Percentiles rank a stretch among this genome's conserved stretches.
Conservation (phyloP, 1,140 invertebrate genomes). For the Helicoverpa armigera region DNA sequence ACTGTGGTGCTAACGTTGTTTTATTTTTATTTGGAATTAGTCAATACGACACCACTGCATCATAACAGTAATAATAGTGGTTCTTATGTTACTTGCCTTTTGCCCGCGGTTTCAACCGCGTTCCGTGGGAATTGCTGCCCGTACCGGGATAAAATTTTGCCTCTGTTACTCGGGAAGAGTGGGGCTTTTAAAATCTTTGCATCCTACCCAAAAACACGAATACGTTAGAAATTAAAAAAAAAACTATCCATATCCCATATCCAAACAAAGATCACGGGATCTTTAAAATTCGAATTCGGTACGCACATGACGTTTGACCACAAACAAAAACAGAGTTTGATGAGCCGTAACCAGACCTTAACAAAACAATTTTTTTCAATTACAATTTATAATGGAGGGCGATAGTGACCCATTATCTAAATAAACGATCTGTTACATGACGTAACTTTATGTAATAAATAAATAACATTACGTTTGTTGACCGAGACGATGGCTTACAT, state of each 20-base stretch:
- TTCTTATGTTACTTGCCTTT: too few species aligned
- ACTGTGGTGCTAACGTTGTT: too few species aligned
- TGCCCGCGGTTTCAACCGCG: too few species aligned
- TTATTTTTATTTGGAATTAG: too few species aligned
- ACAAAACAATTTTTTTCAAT: conserved; percentile 28
- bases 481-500: conserved; percentile 30
- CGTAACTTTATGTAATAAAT: conserved; percentile 45
- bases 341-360: conserved; percentile 18
- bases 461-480: conserved; percentile 27
- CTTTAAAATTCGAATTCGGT: not conserved
- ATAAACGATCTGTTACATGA: conserved; percentile 21
- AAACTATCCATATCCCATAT: too few species aligned
- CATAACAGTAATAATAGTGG: too few species aligned
- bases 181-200: too few species aligned
- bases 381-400: conserved; percentile 14
- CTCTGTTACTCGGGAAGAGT: too few species aligned
- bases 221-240: not conserved
- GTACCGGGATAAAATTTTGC: too few species aligned
- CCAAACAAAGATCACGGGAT: not conserved
- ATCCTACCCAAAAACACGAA: too few species aligned
- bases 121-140: too few species aligned
- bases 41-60: too few species aligned
- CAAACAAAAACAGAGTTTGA: conserved; percentile 34
- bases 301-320: not conserved
- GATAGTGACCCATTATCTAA: conserved; percentile 38